Conservation (phyloP, 2,113 vertebrate species). For the Corythoichthys intestinalis region DNA sequence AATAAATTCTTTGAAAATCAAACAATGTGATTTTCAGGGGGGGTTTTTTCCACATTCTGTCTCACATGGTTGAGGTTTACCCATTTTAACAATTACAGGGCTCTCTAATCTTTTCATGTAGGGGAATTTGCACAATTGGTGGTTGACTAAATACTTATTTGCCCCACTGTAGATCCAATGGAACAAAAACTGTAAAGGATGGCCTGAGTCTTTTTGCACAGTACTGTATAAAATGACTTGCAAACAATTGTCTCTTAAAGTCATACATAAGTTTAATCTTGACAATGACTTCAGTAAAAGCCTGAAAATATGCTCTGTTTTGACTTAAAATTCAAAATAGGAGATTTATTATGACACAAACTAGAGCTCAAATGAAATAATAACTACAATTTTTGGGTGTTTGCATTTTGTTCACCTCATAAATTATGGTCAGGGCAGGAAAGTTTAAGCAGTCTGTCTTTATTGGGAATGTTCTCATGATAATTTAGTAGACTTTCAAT, state of each 20-base stretch:
- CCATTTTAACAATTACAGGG: no score
- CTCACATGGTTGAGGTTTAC: no score
- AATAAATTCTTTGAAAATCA: no score
- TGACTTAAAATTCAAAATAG: background rate
- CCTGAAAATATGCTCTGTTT: slow-evolving; percentile 1
- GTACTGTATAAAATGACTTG: background rate
- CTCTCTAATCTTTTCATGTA: no score
- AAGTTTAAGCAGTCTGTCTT: background rate
- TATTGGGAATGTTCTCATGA: background rate
- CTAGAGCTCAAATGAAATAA: background rate
- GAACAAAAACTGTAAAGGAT: background rate
- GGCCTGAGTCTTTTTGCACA: background rate
- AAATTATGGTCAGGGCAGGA: background rate
- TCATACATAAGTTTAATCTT: background rate
- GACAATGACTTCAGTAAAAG: background rate
- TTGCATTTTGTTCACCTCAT: background rate
- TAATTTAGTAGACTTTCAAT: background rate
- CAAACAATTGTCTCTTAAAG: background rate
- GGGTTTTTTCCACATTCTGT: no score
- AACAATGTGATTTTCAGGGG: no score
- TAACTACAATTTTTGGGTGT: background rate
- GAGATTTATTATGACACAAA: background rate
- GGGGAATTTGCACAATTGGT: no score
- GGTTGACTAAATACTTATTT: no score
- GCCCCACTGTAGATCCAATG: background rate